Conservation (phyloP, 2,113 vertebrate species). For the Cinclus cinclus region DNA sequence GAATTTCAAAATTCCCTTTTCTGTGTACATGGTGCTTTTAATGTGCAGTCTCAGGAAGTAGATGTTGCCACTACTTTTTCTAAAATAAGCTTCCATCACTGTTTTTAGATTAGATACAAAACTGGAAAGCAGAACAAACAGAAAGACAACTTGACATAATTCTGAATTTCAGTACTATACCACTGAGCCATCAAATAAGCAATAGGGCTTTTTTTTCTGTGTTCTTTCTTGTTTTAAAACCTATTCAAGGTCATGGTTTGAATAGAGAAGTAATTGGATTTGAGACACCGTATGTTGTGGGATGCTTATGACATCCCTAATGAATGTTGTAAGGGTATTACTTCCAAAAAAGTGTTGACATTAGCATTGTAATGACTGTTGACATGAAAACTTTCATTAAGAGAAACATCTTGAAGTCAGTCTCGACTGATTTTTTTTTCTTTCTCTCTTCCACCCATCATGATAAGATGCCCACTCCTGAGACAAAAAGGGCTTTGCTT, state of each 20-base stretch:
- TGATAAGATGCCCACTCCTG: background rate
- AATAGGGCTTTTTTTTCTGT: background rate
- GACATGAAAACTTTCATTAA: background rate
- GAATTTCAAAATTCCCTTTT: background rate
- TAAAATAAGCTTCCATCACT: background rate
- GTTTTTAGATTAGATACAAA: background rate
- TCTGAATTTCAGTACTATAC: background rate
- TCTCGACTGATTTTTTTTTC: background rate
- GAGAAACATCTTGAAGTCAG: background rate
- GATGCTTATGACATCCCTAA: slow-evolving; percentile 27
- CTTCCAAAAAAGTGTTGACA: background rate
- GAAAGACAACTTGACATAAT: background rate
- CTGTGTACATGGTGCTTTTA: fast-evolving
- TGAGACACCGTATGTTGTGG: slow-evolving; percentile 40
- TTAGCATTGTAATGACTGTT: slow-evolving; percentile 23
- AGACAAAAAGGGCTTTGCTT: background rate
- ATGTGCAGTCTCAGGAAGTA: background rate
- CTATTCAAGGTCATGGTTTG: slow-evolving; percentile 48
- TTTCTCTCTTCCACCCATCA: background rate
- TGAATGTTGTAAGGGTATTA: background rate
- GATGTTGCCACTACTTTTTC: background rate
- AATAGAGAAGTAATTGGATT: slow-evolving; percentile 56
- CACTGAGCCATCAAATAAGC: background rate
- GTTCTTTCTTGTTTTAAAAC: background rate
- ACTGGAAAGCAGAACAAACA: background rate